Base-by-base conservation (phyloP, 2,888 invertebrate species). In the Chirona hameri region DNA sequence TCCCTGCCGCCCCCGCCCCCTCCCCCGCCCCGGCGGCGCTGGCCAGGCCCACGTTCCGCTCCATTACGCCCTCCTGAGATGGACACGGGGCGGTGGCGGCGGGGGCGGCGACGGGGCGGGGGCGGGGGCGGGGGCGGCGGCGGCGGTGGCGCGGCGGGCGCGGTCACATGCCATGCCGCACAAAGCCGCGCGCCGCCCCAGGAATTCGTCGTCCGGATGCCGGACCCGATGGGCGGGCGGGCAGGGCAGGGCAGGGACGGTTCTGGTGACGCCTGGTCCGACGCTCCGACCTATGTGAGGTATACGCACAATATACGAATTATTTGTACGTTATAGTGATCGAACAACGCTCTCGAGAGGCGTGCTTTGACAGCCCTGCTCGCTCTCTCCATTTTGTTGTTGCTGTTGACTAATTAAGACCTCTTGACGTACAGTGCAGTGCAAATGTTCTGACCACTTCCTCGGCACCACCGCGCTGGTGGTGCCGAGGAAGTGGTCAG, bases 11-110 rank as follows among this genome's bases (percentile, higher is more conserved):
- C 60, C 1, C 60, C 60, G 18, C 60, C 60, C 24, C 24, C 60
- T 12, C 60, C 60, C 24, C 60, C 24, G 60, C 24, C 60, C 24
- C 15, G 15, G 14, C 1, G 55, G 24, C 24, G 24, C 60, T 60
- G 60, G n/a, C 24, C 55, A 2, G 18, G 55, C 55, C 24, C 21
- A 1, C 65, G 72, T 72, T 72, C 72, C 72, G 31, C 72, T 29
- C 72, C 72, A 72, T 72, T 72, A 72, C 72, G 27, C 72, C 18
- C 29, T 29, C 72, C 72, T 31, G 72, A 72, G 72, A 72, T 72
- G 72, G 72, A 72, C 72, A 72, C 72, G 18, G 29, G 72, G 72
- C 72, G 72, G 72, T 15, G 31, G 31, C 72, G 27, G 31, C 72
- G 27, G 18, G 31, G 60, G 60, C 3, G n/a, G 60, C n/a, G 60